phyloP scores from a whole-genome alignment of 2,113 vertebrate species.

The Apteryx mantelli region DNA sequence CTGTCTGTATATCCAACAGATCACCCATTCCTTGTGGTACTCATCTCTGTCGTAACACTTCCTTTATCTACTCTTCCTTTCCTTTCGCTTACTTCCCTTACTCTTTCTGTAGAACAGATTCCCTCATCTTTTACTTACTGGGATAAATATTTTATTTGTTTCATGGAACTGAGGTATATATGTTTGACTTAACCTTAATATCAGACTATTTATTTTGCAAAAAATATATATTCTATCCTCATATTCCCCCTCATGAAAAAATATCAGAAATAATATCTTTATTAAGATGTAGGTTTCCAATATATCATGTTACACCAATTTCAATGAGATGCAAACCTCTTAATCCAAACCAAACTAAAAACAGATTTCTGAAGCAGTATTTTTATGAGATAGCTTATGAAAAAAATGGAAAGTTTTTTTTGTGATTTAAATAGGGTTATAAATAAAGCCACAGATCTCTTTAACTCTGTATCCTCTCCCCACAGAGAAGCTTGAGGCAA shows the following conservation, averaged over 20 bases:
- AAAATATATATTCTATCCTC: not conserved
- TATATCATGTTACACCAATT: not conserved
- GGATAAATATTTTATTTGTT: not conserved
- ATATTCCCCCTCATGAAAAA: not conserved
- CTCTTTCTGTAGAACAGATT: not conserved
- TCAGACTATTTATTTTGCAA: not conserved
- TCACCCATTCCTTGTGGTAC: not conserved
- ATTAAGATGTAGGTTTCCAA: not conserved
- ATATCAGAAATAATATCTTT: not conserved
- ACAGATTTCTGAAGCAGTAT: not conserved
- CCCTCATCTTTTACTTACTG: not conserved
- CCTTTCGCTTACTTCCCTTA: not conserved
- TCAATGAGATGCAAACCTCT: not conserved
- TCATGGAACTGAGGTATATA: not conserved
- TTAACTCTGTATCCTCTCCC: not conserved
- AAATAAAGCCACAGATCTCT: conserved; percentile 37
- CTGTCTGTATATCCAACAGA: not conserved
- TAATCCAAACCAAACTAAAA: not conserved
- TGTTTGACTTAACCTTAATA: not conserved
- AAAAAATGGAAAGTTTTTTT: conserved; percentile 5
- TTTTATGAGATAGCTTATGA: not conserved
- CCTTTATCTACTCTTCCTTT: not conserved
- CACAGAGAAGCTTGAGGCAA: conserved; percentile 18
- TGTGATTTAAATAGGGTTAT: conserved; percentile 24
- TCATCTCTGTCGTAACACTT: not conserved